Evolutionary conservation across 1,140 invertebrate species (phyloP), one percentile per base, ranked within the genome.

Genomic region (Glomeris maerens): DNA sequence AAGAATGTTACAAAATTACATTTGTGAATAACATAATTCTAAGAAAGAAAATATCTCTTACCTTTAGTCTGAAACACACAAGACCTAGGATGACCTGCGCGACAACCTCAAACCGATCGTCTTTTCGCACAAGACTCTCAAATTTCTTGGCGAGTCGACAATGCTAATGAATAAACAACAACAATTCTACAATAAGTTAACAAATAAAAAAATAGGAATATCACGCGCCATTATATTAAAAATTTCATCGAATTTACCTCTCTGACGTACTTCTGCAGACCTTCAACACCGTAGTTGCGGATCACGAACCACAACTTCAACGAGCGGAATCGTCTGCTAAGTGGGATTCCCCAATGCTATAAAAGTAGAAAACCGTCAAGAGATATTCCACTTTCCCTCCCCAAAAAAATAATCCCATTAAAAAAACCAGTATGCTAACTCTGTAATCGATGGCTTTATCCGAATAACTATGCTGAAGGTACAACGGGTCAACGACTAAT

Each of bases 251-350:
- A 31, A 29, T n/a, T 47, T 57, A 72, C 71, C 60, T 84, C 79
- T 45, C 94, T 73, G 50, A 98, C 91, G 61, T 97, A 97, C 38
- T 79, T 75, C 65, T 93, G 88, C 17, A 98, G 67, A 2, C 94
- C 92, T 29, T 84, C 84, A 52, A 98, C 84, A 3, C 95, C 95
- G 63, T 92, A 96, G 50, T 77, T 83, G 53, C 95, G 73, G 52
- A 98, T 75, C 23, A 98, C 94, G 66, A 98, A 98, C 95, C 94
- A 98, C 4, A 98, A 68, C 65, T 98, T 98, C 29, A 98, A 69
- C 1, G 93, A 85, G 41, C 93, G 71, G 60, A 94, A 98, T 54
- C 94, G 73, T 41, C 94, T 75, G 62, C 89, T 94, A 25, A 98
- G 69, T 14, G 94, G 88, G 61, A 98, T 91, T 42, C 93, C 92